Conservation (phyloP, 92 coral and sea anemone species). For the Parazoanthus darwini region DNA sequence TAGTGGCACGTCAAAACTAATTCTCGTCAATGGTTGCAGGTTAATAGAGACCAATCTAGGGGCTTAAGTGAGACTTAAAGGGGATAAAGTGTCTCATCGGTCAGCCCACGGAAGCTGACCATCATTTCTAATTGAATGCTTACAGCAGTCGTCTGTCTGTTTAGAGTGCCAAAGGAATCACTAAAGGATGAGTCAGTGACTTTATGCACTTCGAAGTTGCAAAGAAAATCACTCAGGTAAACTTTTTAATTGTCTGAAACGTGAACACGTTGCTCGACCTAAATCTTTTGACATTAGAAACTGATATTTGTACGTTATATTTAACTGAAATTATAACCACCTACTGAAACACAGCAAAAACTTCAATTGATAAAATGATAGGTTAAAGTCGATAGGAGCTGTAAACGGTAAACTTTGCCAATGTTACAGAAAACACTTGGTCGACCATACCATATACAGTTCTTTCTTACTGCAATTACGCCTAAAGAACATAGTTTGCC, state of each 20-base stretch:
- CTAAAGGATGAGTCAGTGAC: neutral
- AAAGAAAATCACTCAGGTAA: neutral
- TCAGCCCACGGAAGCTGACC: neutral
- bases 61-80: constrained; percentile 8
- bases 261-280: neutral
- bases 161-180: neutral
- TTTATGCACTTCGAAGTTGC: neutral
- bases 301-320: too few species aligned
- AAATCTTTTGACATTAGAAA: too few species aligned
- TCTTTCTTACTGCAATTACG: too few species aligned
- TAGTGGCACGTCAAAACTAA: constrained; percentile 1
- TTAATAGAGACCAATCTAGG: neutral
- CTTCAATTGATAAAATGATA: neutral
- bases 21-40: neutral
- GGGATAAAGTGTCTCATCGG: neutral
- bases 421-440: too few species aligned
- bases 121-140: neutral
- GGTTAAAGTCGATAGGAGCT: neutral
- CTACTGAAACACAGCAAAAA: too few species aligned
- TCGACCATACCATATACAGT: too few species aligned
- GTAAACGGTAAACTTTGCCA: too few species aligned
- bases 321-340: neutral
- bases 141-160: neutral
- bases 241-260: neutral
- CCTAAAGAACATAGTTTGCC: too few species aligned